Evolutionary conservation across 1,140 invertebrate species (phyloP), one percentile per base, ranked within the genome.

Genomic region (Choristoneura fumiferana): DNA sequence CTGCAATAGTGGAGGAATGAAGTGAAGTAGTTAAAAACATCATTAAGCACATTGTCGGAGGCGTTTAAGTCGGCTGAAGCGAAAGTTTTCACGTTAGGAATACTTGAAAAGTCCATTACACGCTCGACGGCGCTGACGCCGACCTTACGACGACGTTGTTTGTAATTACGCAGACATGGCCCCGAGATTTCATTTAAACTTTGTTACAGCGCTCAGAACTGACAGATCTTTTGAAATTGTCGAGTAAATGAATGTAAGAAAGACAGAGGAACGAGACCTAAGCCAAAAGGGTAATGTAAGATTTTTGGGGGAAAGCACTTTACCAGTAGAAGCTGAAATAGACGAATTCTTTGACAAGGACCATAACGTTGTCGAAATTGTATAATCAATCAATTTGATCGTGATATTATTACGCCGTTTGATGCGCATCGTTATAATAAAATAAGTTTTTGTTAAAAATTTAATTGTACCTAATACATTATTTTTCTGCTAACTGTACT

Each of bases 81-180:
- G 77, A 81, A 84, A 87, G 81, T 87, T 87, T 84, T 73, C 81
- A 77, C 76, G 80, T 84, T 84, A 84, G 73, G 77, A 84, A 87
- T 87, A 87, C 84, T 87, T 87, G 81, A 84, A 82, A 87, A 87
- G 81, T 87, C 84, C 80, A 87, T 87, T 84, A 87, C 84, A 87
- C 80, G 84, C 69, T 71, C 79, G 78, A 82, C 74, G 77, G 76
- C 68, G 71, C 69, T 66, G 64, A 66, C 76, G 68, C 61, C 71
- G 73, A 78, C 76, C 74, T 76, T 69, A 75, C 69, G 74, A 70
- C 63, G 71, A 62, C 71, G 67, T 77, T 84, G 81, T 80, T 77
- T 78, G 84, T 84, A 87, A 87, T 87, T 87, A 84, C 78, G 72
- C 69, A 82, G 76, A 83, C 80, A 80, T 76, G 76, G 79, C 72